These are phyloP conservation scores for Ophion ellenae DNA, from an alignment of 2,888 invertebrate species.

Conservation along the genomic window DNA sequence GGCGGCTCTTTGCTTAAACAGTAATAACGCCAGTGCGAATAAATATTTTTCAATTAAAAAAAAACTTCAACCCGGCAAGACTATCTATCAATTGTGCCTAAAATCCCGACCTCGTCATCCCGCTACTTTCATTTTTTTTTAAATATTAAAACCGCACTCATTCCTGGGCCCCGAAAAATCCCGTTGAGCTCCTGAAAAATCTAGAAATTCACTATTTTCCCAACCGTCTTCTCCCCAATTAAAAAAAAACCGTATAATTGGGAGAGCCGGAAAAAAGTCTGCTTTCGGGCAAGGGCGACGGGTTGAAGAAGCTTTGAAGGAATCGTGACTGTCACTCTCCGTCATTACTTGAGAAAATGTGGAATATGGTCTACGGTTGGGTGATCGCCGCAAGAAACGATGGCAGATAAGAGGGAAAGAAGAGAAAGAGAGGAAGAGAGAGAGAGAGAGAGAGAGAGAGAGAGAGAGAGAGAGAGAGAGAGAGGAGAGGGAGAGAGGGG, in stretches of 20 bases:
- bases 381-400: constrained; percentile 38
- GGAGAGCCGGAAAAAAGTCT: neutral
- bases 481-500: constrained; percentile 4
- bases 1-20: too few relatives aligned
- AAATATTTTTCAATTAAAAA: too few relatives aligned
- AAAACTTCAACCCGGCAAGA: too few relatives aligned
- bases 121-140: too few relatives aligned
- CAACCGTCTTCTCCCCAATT: neutral
- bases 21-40: too few relatives aligned
- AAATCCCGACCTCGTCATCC: too few relatives aligned
- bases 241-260: neutral
- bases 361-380: constrained; percentile 14
- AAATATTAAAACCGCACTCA: too few relatives aligned
- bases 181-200: neutral
- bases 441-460: neutral
- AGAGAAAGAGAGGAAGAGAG: neutral
- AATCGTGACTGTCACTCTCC: neutral
- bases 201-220: neutral
- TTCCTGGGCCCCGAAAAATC: too few relatives aligned
- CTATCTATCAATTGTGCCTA: too few relatives aligned
- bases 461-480: neutral
- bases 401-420: neutral
- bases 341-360: neutral
- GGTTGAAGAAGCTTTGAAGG: neutral
- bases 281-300: neutral